Evolutionary conservation across 1,140 invertebrate genomes (phyloP).

Genomic region (Elymnias hypermnestra): DNA sequence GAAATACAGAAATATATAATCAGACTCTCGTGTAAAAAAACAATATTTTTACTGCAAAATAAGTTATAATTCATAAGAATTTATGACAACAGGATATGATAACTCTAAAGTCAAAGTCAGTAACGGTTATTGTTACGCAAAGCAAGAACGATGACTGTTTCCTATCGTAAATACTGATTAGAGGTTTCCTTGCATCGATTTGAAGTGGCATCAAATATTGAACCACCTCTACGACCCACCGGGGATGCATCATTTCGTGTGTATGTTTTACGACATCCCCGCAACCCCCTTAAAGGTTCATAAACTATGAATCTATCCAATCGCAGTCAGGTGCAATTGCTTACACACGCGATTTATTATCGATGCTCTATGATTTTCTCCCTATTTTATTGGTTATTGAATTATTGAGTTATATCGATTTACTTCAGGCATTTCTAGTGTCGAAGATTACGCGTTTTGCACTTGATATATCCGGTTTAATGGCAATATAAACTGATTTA

Average conservation of each 20-base stretch:
- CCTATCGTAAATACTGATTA: slow-evolving; percentile 45
- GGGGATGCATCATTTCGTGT: slow-evolving; percentile 52
- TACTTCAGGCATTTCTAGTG: neutral
- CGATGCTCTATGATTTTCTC: slow-evolving; percentile 30
- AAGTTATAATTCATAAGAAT: no score
- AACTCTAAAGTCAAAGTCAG: slow-evolving; percentile 11
- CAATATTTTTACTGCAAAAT: no score
- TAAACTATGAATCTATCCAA: slow-evolving; percentile 65
- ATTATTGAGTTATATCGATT: slow-evolving; percentile 35
- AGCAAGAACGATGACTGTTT: slow-evolving; percentile 24
- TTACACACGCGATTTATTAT: slow-evolving; percentile 56
- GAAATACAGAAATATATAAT: no score
- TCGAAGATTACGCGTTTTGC: neutral
- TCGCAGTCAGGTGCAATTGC: slow-evolving; percentile 62
- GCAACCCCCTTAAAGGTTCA: slow-evolving; percentile 27
- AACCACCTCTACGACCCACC: slow-evolving; percentile 38
- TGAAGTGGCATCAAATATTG: slow-evolving; percentile 57
- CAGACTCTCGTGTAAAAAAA: no score
- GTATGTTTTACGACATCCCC: slow-evolving; percentile 45
- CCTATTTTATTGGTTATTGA: slow-evolving; percentile 42
- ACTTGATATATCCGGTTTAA: no score
- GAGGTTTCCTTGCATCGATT: slow-evolving; percentile 39
- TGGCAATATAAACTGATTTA: no score
- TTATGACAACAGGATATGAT: no score
- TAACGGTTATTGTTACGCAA: slow-evolving; percentile 6